phyloP scores from a whole-genome alignment of 2,797 vertebrate species.

The Platyrinchus mystaceus region DNA sequence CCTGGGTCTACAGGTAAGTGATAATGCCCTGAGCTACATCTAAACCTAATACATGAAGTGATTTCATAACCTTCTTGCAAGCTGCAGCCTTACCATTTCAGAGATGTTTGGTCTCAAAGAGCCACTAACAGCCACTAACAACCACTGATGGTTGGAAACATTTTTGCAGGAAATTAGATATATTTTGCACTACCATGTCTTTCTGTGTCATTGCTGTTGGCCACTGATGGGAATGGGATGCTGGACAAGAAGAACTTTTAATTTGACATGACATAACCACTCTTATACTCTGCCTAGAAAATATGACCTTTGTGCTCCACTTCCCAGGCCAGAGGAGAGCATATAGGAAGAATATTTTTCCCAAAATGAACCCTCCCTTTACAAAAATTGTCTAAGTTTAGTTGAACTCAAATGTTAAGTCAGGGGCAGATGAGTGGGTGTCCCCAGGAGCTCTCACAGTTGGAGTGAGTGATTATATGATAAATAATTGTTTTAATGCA shows the following conservation, averaged over 20 bases:
- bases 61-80: background rate
- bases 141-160: background rate
- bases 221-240: background rate
- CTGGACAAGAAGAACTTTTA: background rate
- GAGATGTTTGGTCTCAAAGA: background rate
- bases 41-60: background rate
- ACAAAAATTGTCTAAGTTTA: background rate
- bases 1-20: background rate
- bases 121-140: background rate
- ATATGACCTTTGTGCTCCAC: background rate
- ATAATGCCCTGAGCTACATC: background rate
- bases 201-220: fast-evolving
- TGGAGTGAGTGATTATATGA: background rate
- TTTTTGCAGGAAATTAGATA: background rate
- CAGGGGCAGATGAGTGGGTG: fast-evolving
- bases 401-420: background rate
- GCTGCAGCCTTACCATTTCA: background rate
- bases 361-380: background rate
- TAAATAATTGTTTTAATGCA: background rate
- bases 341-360: background rate
- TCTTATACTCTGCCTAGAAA: background rate
- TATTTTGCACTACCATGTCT: background rate
- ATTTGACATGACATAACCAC: background rate
- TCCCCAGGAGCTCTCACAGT: background rate
- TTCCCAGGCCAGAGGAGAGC: background rate